phyloP scores from a whole-genome alignment of 2,797 vertebrate genomes.

The Chloroceryle amazona region DNA sequence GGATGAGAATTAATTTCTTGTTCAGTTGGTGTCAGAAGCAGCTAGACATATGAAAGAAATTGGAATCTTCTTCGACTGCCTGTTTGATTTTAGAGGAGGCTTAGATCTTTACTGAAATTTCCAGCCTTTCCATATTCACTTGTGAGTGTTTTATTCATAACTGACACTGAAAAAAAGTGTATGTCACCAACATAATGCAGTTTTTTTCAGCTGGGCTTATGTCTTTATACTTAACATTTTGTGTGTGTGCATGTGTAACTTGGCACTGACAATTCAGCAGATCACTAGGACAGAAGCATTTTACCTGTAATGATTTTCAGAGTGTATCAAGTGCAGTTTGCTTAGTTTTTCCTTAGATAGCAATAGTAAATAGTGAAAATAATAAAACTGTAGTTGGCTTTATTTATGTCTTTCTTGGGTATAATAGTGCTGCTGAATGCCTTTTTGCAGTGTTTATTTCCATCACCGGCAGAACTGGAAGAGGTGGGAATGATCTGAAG shows the following conservation, averaged over 20 bases:
- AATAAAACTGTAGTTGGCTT: background rate
- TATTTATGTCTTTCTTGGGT: background rate
- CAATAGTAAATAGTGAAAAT: background rate
- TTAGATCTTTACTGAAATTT: constrained; percentile 21
- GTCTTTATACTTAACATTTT: background rate
- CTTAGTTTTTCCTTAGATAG: background rate
- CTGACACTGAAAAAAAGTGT: background rate
- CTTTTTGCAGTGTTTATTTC: background rate
- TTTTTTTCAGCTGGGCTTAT: background rate
- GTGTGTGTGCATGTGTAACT: background rate
- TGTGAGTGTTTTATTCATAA: background rate
- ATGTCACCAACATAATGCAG: background rate
- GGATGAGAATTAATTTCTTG: constrained; percentile 29
- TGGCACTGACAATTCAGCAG: background rate
- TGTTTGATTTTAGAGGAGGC: constrained; percentile 17
- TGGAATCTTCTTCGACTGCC: background rate
- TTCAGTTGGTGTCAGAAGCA: constrained; percentile 20
- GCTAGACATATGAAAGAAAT: constrained; percentile 9
- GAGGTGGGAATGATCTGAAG: background rate
- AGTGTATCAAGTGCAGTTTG: background rate
- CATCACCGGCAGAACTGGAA: background rate
- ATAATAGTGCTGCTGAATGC: background rate
- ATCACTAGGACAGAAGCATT: background rate
- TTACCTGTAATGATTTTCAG: background rate
- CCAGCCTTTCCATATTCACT: background rate